phyloP scores from a whole-genome alignment of 2,797 vertebrate genomes.

The Microhierax caerulescens region DNA sequence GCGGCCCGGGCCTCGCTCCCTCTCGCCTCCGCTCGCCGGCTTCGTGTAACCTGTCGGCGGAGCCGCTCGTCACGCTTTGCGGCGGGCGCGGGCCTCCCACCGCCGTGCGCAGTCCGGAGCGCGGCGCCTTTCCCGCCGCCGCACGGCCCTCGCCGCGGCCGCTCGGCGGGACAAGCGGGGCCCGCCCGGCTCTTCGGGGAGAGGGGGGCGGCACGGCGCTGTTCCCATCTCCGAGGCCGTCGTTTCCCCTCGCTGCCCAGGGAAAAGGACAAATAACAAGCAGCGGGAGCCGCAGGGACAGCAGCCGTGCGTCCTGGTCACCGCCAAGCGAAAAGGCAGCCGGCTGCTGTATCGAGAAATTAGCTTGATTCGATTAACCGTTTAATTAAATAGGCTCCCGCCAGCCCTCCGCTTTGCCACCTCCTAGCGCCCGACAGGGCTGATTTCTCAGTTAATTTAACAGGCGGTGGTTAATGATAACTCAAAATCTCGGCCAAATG shows the following conservation, averaged over 20 bases:
- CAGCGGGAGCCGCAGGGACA: not conserved
- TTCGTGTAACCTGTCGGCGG: not conserved
- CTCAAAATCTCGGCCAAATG: constrained; percentile 7
- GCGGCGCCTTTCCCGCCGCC: not conserved
- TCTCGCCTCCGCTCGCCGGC: too few relatives aligned
- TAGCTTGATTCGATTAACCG: constrained; percentile 29
- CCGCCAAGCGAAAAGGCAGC: not conserved
- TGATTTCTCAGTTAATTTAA: constrained; percentile 53
- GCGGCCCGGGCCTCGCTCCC: not conserved
- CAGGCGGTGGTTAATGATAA: constrained; percentile 41
- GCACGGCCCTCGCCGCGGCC: not conserved
- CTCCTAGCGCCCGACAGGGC: not conserved
- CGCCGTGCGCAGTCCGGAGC: not conserved
- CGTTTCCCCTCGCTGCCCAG: not conserved
- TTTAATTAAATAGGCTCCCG: constrained; percentile 8
- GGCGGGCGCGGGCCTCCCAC: not conserved
- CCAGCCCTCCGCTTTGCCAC: not conserved
- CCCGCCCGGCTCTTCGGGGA: fast-evolving
- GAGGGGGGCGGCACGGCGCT: not conserved
- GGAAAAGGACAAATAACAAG: not conserved
- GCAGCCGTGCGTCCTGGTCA: not conserved
- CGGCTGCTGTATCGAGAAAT: not conserved
- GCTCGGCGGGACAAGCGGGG: not conserved
- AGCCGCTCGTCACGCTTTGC: not conserved
- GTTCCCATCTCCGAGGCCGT: not conserved